These are phyloP conservation scores for Drosophila mauritiana DNA, from an alignment of 1,140 invertebrate genomes.

Conservation along the genomic window DNA sequence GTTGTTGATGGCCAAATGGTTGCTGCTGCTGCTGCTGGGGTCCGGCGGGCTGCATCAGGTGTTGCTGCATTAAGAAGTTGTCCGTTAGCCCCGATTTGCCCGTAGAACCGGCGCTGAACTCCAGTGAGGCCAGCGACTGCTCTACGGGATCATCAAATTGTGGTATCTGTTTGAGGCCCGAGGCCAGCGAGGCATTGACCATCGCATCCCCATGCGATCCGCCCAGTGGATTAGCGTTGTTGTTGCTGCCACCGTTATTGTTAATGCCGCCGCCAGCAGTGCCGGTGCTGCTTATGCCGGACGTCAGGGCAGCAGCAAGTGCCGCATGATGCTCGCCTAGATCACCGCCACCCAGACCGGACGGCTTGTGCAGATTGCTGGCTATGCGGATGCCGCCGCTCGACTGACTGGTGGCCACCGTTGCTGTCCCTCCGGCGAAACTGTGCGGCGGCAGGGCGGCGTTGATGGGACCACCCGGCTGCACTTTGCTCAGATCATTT, in stretches of 20 bases:
- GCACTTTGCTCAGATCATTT: slow-evolving; percentile 48
- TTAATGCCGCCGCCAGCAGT: slow-evolving; percentile 4
- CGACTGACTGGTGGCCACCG: slow-evolving; percentile 28
- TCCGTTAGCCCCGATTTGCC: slow-evolving; percentile 67
- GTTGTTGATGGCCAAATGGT: slow-evolving; percentile 62
- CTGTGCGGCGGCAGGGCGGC: slow-evolving; percentile 36
- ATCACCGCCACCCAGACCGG: slow-evolving; percentile 35
- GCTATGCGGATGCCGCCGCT: slow-evolving; percentile 76
- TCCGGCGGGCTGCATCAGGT: slow-evolving; percentile 56
- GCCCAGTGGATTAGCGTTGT: slow-evolving; percentile 61
- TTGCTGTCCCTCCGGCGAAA: slow-evolving; percentile 7
- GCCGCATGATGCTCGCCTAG: slow-evolving; percentile 68
- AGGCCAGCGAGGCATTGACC: slow-evolving; percentile 70
- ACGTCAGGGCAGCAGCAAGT: slow-evolving; percentile 52
- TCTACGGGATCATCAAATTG: slow-evolving; percentile 88
- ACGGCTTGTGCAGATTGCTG: slow-evolving; percentile 79
- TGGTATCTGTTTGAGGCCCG: slow-evolving; percentile 78
- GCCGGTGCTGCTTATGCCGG: slow-evolving; percentile 31
- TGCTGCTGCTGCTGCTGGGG: slow-evolving; percentile 33
- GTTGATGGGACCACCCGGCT: slow-evolving; percentile 19
- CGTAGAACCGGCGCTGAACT: slow-evolving; percentile 85
- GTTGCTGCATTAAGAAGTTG: slow-evolving; percentile 76
- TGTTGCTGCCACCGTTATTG: slow-evolving; percentile 19
- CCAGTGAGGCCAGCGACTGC: slow-evolving; percentile 88
- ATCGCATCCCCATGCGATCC: slow-evolving; percentile 61